Conservation (phyloP, 2,888 invertebrate genomes). For the Cataglyphis livida region DNA sequence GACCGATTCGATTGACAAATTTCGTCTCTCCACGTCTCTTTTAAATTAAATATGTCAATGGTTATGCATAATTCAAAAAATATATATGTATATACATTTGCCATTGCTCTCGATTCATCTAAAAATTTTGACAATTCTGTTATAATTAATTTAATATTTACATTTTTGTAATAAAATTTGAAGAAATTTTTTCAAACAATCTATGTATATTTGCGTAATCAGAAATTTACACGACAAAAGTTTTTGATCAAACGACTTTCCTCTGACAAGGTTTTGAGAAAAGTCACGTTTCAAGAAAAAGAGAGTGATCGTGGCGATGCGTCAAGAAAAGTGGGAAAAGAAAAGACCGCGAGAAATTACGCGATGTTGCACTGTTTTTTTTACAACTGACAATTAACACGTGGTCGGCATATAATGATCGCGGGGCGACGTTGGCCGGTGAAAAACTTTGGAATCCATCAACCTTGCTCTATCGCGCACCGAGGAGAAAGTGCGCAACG, state of each 20-base stretch:
- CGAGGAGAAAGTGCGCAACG: constrained; percentile 66
- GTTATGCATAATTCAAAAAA: too few species aligned
- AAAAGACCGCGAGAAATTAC: constrained; percentile 14
- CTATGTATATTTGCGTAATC: background rate
- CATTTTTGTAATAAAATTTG: background rate
- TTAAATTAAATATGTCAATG: background rate
- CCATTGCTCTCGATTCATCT: background rate
- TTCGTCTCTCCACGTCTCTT: background rate
- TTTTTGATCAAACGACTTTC: background rate
- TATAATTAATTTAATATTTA: too few species aligned
- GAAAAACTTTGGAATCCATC: constrained; percentile 67
- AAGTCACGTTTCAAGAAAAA: constrained; percentile 22
- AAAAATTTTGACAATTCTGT: background rate
- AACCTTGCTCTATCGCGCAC: constrained; percentile 66
- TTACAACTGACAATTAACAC: constrained; percentile 45
- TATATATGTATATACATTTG: background rate
- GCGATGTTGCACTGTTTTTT: constrained; percentile 35
- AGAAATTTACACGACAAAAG: background rate
- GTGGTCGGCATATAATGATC: constrained; percentile 32
- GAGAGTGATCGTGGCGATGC: background rate
- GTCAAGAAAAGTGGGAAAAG: background rate
- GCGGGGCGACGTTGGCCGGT: constrained; percentile 29
- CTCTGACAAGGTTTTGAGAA: background rate
- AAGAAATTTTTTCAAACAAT: background rate
- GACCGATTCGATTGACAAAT: constrained; percentile 1